Percentiles rank a stretch among this genome's conserved stretches.
Conservation (phyloP, 2,797 vertebrate species). For the Antrozous pallidus region DNA sequence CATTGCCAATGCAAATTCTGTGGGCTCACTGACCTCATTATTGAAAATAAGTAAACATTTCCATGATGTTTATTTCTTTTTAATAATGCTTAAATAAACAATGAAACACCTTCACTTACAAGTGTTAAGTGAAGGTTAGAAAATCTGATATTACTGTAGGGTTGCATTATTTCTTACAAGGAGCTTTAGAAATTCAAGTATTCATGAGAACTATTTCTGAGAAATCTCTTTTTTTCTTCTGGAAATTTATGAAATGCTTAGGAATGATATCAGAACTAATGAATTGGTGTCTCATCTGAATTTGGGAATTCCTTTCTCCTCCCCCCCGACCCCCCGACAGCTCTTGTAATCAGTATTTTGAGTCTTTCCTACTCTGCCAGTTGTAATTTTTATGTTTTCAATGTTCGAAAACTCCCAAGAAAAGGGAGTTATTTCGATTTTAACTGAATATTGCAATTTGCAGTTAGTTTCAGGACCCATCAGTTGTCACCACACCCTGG, state of each 20-base stretch:
- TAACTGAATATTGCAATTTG: neutral
- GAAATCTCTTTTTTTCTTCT: neutral
- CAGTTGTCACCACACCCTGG: neutral
- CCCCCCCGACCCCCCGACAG: neutral
- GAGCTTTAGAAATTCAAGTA: neutral
- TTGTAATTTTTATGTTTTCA: neutral
- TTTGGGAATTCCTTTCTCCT: neutral
- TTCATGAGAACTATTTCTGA: neutral
- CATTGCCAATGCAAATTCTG: neutral
- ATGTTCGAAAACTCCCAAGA: neutral
- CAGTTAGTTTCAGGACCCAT: neutral
- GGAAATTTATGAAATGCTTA: conserved; percentile 1
- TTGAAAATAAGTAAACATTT: conserved; percentile 6
- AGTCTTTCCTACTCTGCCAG: neutral
- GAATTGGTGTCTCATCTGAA: neutral
- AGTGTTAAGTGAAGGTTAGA: neutral
- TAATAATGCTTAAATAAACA: neutral
- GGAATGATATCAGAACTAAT: neutral
- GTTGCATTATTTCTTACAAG: neutral
- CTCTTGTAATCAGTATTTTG: neutral
- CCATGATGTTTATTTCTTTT: neutral
- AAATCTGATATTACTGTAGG: neutral
- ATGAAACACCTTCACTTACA: neutral
- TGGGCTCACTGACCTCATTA: neutral
- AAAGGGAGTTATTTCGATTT: neutral